Evolutionary conservation across 2,888 invertebrate species (phyloP).

Genomic region (Amphipyra berbera): DNA sequence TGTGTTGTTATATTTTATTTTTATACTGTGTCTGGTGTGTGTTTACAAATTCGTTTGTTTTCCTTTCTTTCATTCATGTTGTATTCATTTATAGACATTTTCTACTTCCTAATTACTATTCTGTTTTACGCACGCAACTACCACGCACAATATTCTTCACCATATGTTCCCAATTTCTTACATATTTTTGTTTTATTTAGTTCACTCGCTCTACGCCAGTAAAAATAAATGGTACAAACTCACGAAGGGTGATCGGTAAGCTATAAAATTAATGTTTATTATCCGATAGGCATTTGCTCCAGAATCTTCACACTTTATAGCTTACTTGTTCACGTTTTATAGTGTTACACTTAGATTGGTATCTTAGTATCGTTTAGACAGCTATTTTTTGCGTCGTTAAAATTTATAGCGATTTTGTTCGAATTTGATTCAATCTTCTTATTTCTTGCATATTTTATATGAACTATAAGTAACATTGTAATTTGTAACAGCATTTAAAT

Average conservation of each 20-base stretch:
- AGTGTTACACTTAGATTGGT: background rate
- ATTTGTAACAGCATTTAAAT: too few species aligned
- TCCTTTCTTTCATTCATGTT: too few species aligned
- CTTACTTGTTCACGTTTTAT: slow-evolving; percentile 22
- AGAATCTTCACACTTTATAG: slow-evolving; percentile 12
- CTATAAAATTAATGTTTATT: slow-evolving; percentile 45
- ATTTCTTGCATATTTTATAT: background rate
- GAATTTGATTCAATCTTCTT: background rate
- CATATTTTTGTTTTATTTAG: slow-evolving; percentile 29
- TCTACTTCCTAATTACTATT: background rate
- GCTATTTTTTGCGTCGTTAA: background rate
- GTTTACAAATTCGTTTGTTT: too few species aligned
- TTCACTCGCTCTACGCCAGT: slow-evolving; percentile 21
- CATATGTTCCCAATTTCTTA: slow-evolving; percentile 7
- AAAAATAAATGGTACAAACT: slow-evolving; percentile 46
- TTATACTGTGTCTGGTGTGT: too few species aligned
- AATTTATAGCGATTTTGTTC: background rate
- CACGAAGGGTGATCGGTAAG: slow-evolving; percentile 28
- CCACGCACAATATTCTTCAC: slow-evolving; percentile 1
- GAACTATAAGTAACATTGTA: background rate
- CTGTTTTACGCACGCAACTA: background rate
- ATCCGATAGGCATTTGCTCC: slow-evolving; percentile 24
- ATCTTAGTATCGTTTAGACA: background rate
- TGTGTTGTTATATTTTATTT: too few species aligned
- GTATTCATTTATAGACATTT: too few species aligned